These are phyloP conservation scores for Microcaecilia unicolor DNA, from an alignment of 2,797 vertebrate genomes.

Conservation along the genomic window DNA sequence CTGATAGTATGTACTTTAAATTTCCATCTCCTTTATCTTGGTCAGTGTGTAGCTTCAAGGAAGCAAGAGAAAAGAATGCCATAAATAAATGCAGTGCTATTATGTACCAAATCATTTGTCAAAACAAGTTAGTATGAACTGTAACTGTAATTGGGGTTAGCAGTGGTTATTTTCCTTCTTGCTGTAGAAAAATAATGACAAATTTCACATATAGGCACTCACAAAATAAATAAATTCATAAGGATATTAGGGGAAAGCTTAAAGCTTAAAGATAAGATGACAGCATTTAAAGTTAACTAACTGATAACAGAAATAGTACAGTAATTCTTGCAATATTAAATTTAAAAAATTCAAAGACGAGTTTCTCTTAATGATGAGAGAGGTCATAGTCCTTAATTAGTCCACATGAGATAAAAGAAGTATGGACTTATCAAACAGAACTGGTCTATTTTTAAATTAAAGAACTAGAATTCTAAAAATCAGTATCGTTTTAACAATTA, in stretches of 20 bases:
- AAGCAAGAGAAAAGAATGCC: constrained; percentile 41
- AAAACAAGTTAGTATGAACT: constrained; percentile 9
- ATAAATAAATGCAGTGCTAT: constrained; percentile 39
- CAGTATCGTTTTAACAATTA: too few relatives aligned
- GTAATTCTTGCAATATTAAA: too few relatives aligned
- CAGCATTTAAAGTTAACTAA: neutral
- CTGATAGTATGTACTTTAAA: constrained; percentile 88
- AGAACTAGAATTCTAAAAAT: too few relatives aligned
- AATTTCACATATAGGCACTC: constrained; percentile 9
- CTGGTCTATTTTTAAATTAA: too few relatives aligned
- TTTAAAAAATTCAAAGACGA: too few relatives aligned
- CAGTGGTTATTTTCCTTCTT: constrained; percentile 16
- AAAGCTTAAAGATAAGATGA: neutral
- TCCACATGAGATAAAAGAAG: too few relatives aligned
- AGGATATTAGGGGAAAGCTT: neutral
- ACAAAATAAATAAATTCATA: constrained; percentile 12
- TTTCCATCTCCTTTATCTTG: constrained; percentile 89
- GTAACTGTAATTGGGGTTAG: constrained; percentile 13
- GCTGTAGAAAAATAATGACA: constrained; percentile 3
- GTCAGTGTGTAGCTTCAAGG: constrained; percentile 86
- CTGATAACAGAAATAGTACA: too few relatives aligned
- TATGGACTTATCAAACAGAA: too few relatives aligned
- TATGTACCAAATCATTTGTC: constrained; percentile 15
- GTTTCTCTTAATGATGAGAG: too few relatives aligned
- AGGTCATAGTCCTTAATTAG: too few relatives aligned